phyloP scores from a whole-genome alignment of 2,113 vertebrate genomes.

The Oriolus oriolus region DNA sequence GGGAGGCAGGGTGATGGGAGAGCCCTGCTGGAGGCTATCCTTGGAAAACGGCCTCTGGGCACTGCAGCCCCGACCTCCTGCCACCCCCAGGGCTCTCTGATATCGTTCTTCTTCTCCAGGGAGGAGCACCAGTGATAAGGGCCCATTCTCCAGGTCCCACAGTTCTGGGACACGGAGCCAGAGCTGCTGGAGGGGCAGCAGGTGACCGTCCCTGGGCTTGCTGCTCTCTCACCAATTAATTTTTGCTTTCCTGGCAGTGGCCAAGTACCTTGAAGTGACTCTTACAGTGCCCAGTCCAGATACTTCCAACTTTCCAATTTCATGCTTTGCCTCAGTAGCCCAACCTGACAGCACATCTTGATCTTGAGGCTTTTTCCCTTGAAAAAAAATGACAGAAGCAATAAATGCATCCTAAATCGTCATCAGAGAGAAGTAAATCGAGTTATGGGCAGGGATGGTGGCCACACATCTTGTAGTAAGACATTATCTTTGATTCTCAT shows the following conservation, averaged over 20 bases:
- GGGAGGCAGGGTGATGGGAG: background rate
- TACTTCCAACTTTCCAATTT: background rate
- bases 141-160: background rate
- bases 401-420: background rate
- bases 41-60: background rate
- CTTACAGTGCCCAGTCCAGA: background rate
- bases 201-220: fast-evolving
- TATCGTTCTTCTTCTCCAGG: background rate
- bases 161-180: background rate
- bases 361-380: background rate
- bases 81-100: background rate
- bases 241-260: background rate
- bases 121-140: background rate
- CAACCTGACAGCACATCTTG: background rate
- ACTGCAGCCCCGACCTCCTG: background rate
- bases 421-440: background rate
- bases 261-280: background rate
- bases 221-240: background rate
- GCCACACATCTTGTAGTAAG: background rate
- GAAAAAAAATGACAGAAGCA: background rate
- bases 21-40: background rate
- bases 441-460: background rate
- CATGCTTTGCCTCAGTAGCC: background rate
- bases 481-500: background rate
- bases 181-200: background rate